Percentiles rank a stretch among this genome's conserved stretches.
Conservation (phyloP, 2,797 vertebrate species). For the Denticeps clupeoides region DNA sequence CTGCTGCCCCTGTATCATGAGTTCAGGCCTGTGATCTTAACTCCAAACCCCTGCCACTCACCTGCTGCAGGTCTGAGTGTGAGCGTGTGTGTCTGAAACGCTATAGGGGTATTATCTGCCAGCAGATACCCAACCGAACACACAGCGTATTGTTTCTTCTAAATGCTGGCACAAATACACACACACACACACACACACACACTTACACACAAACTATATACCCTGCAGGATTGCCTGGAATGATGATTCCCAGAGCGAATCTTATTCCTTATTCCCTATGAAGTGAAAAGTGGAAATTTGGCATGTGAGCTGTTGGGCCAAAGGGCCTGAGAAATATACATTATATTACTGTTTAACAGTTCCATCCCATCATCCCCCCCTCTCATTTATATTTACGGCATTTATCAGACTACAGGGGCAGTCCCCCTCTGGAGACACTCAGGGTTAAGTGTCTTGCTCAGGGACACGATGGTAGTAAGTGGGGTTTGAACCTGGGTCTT, state of each 20-base stretch:
- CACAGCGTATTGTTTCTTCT: constrained; percentile 42
- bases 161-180: constrained; percentile 1
- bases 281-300: too few relatives aligned
- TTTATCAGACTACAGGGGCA: constrained; percentile 10
- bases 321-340: too few relatives aligned
- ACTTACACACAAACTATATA: constrained; percentile 11
- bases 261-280: too few relatives aligned
- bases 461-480: too few relatives aligned
- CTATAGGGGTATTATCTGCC: constrained; percentile 56
- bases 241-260: too few relatives aligned
- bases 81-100: constrained; percentile 47
- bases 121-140: constrained; percentile 47
- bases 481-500: too few relatives aligned
- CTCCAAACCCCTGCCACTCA: constrained; percentile 54
- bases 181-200: constrained; percentile 21
- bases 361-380: too few relatives aligned
- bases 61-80: constrained; percentile 36
- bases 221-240: constrained; percentile 15
- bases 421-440: too few relatives aligned
- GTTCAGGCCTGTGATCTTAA: constrained; percentile 39
- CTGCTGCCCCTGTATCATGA: constrained; percentile 2
- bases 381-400: not conserved
- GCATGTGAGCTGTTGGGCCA: too few relatives aligned
- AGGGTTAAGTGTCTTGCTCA: too few relatives aligned
- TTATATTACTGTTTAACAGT: too few relatives aligned